Evolutionary conservation across 2,888 invertebrate genomes (phyloP), one percentile per base, ranked within the genome.

Genomic region (Monochamus alternatus): DNA sequence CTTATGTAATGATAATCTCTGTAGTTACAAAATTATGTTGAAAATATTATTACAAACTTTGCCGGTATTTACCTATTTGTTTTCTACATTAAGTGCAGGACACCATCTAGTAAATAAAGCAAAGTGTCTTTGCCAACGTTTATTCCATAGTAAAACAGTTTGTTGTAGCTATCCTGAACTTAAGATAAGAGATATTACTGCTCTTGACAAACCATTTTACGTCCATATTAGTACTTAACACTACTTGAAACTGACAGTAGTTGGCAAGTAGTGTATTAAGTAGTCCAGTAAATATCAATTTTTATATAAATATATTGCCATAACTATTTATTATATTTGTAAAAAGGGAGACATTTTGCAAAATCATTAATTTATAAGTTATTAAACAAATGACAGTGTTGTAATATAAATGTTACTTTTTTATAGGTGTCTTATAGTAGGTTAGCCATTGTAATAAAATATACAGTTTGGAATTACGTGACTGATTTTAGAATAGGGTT

Each of bases 381-480:
- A 81, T 80, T 82, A 79, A 80, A 55, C 55, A 74, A 60, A 63
- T 72, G 55, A 38, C 81, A 82, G 84, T 86, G 85, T 86, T 87
- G 87, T 88, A 88, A 87, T 86, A 87, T 87, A 88, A 86, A 86
- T 87, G 86, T 87, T 87, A 83, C 84, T 85, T 85, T 86, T 86
- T 87, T 86, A 86, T 87, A 87, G 86, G 85, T 87, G 87, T 87
- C 85, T 85, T 84, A 86, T 87, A 86, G 84, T 86, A 85, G 85
- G 80, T 81, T 82, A 80, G 76, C 64, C 75, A 78, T 75, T 77
- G 76, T 78, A 81, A 74, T 75, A 67, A 68, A 65, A 66, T 75
- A 75, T 80, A 76, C 73, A 75, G 69, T 65, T 77, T 69, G 47
- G 62, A 78, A 67, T 67, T 73, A 80, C 81, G 85, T 86, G 87